A percentile compares a stretch with the other conserved stretches of the same genome.
These are phyloP conservation scores for Geotrypetes seraphini DNA, from an alignment of 2,797 vertebrate species.

Conservation along the genomic window DNA sequence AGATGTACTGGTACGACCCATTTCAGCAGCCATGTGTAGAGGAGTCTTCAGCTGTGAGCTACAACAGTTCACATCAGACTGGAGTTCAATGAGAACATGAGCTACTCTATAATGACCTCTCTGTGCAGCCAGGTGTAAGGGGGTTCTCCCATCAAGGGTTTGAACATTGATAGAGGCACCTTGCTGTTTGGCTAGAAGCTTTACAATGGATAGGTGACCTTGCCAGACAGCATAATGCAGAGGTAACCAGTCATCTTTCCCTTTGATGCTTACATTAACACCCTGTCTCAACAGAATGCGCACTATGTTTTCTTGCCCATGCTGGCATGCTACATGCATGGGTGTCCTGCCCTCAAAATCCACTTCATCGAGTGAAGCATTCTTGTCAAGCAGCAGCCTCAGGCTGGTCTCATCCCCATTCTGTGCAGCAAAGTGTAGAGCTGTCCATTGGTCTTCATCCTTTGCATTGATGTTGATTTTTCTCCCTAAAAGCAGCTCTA, in stretches of 20 bases:
- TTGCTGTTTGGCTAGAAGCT: conserved; percentile 82
- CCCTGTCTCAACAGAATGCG: conserved; percentile 80
- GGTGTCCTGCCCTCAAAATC: conserved; percentile 90
- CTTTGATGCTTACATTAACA: conserved; percentile 61
- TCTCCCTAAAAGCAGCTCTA: conserved; percentile 76
- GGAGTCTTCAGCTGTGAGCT: conserved; percentile 56
- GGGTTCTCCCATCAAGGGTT: conserved; percentile 77
- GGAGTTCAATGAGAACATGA: conserved; percentile 83
- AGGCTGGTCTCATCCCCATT: conserved; percentile 82
- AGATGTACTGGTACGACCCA: conserved; percentile 89
- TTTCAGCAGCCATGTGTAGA: conserved; percentile 82
- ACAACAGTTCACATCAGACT: conserved; percentile 50
- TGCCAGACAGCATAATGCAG: conserved; percentile 90
- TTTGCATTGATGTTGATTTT: conserved; percentile 83
- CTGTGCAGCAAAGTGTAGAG: conserved; percentile 90
- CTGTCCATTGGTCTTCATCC: conserved; percentile 92
- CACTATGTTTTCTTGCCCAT: conserved; percentile 83
- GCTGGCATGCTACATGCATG: conserved; percentile 87
- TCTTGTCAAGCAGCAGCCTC: conserved; percentile 78
- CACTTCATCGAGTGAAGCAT: conserved; percentile 67
- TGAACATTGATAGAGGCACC: conserved; percentile 69
- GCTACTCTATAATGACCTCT: conserved; percentile 90
- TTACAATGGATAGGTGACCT: conserved; percentile 83
- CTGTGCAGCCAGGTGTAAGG: conserved; percentile 85
- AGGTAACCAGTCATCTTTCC: conserved; percentile 84